A percentile compares a stretch with the other conserved stretches of the same genome.
Conservation (phyloP, 2,113 vertebrate species). For the Dermatemys mawii region DNA sequence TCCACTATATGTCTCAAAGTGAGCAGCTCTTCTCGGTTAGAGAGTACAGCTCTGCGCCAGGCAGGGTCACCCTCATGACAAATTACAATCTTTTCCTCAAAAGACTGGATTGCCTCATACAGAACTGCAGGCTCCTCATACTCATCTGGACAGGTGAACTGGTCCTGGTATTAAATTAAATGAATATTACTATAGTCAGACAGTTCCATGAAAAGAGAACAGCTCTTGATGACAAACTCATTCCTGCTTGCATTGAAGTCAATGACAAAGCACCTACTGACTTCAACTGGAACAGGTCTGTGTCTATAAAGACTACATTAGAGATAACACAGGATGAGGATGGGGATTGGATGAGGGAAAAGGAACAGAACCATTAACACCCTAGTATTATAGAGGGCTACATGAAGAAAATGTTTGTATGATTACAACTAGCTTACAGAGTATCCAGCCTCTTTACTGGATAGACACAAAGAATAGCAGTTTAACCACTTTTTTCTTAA, state of each 20-base stretch:
- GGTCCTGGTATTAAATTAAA: conserved; percentile 81
- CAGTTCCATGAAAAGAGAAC: not conserved
- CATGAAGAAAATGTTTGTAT: not conserved
- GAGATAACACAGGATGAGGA: accelerated
- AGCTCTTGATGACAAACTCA: not conserved
- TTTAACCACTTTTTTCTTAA: not conserved
- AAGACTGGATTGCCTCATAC: conserved; percentile 92
- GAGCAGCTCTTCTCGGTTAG: conserved; percentile 92
- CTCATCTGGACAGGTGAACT: conserved; percentile 98
- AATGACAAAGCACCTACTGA: not conserved
- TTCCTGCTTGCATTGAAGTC: not conserved
- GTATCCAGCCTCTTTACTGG: not conserved
- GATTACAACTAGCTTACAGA: not conserved
- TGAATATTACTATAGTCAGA: not conserved
- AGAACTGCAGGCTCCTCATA: conserved; percentile 91
- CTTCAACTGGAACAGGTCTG: not conserved
- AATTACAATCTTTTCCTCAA: conserved; percentile 92
- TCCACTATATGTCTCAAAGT: conserved; percentile 95
- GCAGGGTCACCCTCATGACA: conserved; percentile 96
- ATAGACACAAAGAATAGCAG: not conserved
- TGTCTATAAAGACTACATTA: not conserved
- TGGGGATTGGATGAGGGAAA: not conserved
- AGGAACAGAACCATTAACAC: not conserved
- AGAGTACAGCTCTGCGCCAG: conserved; percentile 92
- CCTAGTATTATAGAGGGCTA: not conserved